Base-by-base conservation (phyloP, 2,797 vertebrate genomes). In the Cyprinodon diabolis region DNA sequence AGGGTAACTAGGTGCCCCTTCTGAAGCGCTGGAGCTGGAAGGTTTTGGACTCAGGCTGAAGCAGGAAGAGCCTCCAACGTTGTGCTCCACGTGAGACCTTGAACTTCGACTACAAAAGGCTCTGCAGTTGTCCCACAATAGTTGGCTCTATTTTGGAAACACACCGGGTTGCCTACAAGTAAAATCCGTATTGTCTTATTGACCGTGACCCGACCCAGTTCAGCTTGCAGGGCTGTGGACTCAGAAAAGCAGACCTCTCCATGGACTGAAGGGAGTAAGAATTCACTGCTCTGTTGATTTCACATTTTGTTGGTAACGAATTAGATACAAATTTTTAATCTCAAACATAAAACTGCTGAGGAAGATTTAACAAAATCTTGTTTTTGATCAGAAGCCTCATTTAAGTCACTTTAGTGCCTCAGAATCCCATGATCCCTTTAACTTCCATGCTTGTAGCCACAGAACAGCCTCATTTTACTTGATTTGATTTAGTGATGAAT, bases 1-100 rank as follows among this genome's bases (percentile, higher is more conserved):
- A 84, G 86, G 65, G 77, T 89, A 87, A 89, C 80, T 85, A 84
- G 87, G 87, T 90, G 77, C 79, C 82, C 83, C 86, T 86, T 80
- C 69, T 70, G 71, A 79, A 70, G 71, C 84, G 79, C 65, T 76
- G 82, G 84, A 76, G 77, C 81, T 55, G 77, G 12, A 48, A 71
- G 71, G 76, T 79, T 72, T 82, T 67, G 77, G 83, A 74, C 52
- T 65, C 30, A 85, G 52, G 75, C 76, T 11, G 43, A 77, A 71
- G 54, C 73, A 63, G 78, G 69, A 77, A 66, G 75, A 65, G 45
- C 77, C 79, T 65, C 37, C 58, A 78, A 13, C 1, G 74, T 49
- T 71, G 25, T 3, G 30, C 51, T 68, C 76, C 79, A 75, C 1
- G 69, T 77, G 79, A 87, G 82, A 65, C 82, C 80, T 84, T 91